Conservation (phyloP, 2,113 vertebrate species). For the Pangasianodon hypophthalmus region DNA sequence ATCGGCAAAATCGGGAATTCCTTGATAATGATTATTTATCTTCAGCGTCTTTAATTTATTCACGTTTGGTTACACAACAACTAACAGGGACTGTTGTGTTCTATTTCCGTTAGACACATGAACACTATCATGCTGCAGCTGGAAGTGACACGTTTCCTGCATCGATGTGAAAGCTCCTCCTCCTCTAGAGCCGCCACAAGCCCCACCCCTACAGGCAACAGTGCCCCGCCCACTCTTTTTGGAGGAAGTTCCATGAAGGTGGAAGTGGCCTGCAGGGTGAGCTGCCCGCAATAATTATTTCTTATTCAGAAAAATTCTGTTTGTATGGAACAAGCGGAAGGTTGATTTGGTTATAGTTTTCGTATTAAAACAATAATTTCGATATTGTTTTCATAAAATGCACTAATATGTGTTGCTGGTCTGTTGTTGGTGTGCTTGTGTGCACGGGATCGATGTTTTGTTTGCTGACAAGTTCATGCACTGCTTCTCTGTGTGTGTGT, state of each 20-base stretch:
- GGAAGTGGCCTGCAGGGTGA: slow-evolving; percentile 93
- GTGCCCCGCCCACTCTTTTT: slow-evolving; percentile 85
- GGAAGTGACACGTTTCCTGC: slow-evolving; percentile 94
- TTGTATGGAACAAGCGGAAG: not conserved
- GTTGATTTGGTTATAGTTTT: not conserved
- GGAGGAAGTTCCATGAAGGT: slow-evolving; percentile 88
- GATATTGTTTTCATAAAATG: not conserved
- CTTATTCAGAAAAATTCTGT: not conserved
- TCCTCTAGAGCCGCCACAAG: slow-evolving; percentile 64
- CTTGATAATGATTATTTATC: not conserved
- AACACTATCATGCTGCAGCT: slow-evolving; percentile 95
- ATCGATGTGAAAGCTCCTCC: slow-evolving; percentile 83
- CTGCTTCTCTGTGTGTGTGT: not conserved
- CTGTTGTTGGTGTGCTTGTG: not conserved
- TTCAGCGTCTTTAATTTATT: too few relatives aligned
- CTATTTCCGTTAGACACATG: slow-evolving; percentile 80
- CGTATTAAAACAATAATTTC: not conserved
- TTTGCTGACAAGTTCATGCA: not conserved
- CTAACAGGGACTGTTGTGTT: slow-evolving; percentile 8
- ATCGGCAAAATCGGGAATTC: not conserved
- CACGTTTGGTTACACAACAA: too few relatives aligned
- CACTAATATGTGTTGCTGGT: not conserved
- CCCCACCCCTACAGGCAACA: slow-evolving; percentile 61
- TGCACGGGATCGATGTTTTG: not conserved
- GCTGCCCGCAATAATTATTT: not conserved